Evolutionary conservation across 2,797 vertebrate species (phyloP).

Genomic region (Mus spretus): DNA sequence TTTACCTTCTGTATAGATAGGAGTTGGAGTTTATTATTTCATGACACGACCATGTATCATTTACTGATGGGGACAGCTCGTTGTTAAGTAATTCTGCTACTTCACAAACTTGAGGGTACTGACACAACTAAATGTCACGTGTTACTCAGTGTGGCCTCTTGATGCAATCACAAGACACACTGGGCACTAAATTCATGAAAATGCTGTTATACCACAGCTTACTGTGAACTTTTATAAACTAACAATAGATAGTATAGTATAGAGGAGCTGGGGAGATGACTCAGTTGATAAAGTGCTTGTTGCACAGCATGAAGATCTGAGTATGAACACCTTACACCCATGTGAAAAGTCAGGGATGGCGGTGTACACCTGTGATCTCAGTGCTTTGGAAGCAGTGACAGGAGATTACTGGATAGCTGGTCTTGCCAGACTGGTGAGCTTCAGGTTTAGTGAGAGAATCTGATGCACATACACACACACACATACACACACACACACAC

Average conservation of each 20-base stretch:
- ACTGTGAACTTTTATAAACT: background rate
- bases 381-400: background rate
- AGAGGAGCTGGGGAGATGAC: background rate
- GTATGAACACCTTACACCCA: background rate
- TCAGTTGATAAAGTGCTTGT: background rate
- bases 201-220: background rate
- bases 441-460: background rate
- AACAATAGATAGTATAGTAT: background rate
- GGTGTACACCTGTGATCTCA: background rate
- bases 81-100: background rate
- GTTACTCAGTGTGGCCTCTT: background rate
- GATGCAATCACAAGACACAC: background rate
- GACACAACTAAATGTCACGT: background rate
- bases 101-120: background rate
- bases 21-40: background rate
- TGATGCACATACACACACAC: too few relatives aligned
- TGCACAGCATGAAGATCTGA: background rate
- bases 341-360: background rate
- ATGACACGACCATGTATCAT: too few relatives aligned
- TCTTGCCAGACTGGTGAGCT: background rate
- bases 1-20: conserved; percentile 15
- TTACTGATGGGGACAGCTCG: background rate
- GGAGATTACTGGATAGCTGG: background rate
- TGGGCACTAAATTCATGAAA: background rate
- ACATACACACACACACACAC: background rate